These are phyloP conservation scores for Rotaria macrura DNA, from an alignment of 2,888 invertebrate species.

Conservation along the genomic window DNA sequence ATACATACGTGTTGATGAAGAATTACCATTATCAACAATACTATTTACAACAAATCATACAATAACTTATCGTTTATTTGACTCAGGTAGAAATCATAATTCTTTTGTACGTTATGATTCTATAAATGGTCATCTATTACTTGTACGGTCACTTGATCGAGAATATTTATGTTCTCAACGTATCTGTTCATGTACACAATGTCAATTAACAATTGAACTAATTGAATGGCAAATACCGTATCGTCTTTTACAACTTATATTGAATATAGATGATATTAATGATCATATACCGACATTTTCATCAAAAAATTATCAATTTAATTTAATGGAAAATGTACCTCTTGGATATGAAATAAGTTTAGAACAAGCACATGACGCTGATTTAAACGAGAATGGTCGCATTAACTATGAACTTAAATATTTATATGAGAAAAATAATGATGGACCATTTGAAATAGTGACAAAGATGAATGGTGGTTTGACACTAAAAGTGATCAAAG, in stretches of 20 bases:
- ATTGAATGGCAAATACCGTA: not conserved
- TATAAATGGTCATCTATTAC: not conserved
- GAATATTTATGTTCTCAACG: slow-evolving; percentile 24
- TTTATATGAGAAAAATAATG: not conserved
- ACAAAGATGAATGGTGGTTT: slow-evolving; percentile 24
- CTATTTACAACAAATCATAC: not conserved
- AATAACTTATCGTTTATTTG: slow-evolving; percentile 20
- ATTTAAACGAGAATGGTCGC: slow-evolving; percentile 15
- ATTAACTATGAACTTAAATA: slow-evolving; percentile 17
- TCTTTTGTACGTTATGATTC: slow-evolving; percentile 25
- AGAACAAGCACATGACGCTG: slow-evolving; percentile 29
- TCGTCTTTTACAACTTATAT: slow-evolving; percentile 24
- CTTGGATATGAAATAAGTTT: slow-evolving; percentile 21
- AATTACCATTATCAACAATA: slow-evolving; percentile 23
- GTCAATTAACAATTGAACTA: slow-evolving; percentile 25
- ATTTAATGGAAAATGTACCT: slow-evolving; percentile 28
- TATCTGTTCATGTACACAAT: slow-evolving; percentile 7
- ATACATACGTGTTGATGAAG: slow-evolving; percentile 24
- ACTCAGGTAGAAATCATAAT: slow-evolving; percentile 1
- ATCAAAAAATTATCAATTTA: not conserved
- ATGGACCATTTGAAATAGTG: slow-evolving; percentile 23
- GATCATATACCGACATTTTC: slow-evolving; percentile 25
- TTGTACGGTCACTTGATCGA: slow-evolving; percentile 19
- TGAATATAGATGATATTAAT: slow-evolving; percentile 29
- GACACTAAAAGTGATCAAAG: not conserved